Evolutionary conservation across 37 sponge, comb jelly and placozoan species (phyloP).

Genomic region (Beroe ovata): DNA sequence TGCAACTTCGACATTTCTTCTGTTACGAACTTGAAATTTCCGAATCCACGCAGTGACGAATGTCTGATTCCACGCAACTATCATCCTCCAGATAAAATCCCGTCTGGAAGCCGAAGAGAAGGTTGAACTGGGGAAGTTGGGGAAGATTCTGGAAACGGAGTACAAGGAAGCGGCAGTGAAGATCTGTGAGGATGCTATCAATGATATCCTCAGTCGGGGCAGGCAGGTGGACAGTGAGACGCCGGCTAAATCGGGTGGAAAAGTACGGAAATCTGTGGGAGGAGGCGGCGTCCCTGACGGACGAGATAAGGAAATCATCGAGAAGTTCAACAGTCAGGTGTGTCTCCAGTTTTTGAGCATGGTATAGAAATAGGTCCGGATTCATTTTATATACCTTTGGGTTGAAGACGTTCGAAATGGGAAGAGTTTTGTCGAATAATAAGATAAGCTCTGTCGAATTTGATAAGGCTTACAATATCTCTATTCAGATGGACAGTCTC

Average conservation of each 20-base stretch:
- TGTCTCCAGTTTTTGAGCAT: too few species aligned
- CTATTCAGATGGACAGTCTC: conserved; percentile 11
- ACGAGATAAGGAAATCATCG: neutral
- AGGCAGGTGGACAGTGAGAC: too few species aligned
- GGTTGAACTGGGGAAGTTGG: neutral
- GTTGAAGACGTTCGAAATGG: too few species aligned
- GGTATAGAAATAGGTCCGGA: too few species aligned
- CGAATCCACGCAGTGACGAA: too few species aligned
- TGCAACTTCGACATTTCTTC: too few species aligned
- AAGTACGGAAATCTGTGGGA: neutral
- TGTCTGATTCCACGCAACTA: too few species aligned
- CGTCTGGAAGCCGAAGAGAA: neutral
- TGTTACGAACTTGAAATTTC: too few species aligned
- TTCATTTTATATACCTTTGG: too few species aligned
- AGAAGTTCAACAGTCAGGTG: conserved; percentile 13
- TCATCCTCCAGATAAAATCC: neutral
- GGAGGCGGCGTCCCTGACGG: neutral
- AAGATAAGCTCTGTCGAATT: too few species aligned
- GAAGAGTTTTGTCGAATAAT: too few species aligned
- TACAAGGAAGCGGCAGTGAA: neutral
- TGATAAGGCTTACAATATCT: neutral
- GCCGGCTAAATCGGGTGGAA: too few species aligned
- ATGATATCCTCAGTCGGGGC: neutral
- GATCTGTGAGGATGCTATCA: neutral
- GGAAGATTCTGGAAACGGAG: neutral